phyloP scores from a whole-genome alignment of 2,113 vertebrate genomes.

The Nothobranchius kuhntae region DNA sequence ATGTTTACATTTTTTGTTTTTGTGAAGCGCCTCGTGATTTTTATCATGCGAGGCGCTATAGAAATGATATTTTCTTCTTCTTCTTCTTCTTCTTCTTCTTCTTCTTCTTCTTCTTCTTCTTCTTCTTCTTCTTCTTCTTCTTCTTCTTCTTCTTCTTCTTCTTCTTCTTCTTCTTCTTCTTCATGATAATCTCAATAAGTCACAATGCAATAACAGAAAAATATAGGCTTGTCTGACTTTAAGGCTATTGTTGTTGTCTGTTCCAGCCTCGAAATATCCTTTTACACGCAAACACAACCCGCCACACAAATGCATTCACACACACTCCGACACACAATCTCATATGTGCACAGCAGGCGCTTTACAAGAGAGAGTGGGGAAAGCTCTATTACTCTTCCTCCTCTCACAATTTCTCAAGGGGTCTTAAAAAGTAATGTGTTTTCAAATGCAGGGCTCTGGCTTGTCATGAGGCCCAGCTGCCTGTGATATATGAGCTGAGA shows the following conservation, averaged over 20 bases:
- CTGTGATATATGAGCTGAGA: conserved; percentile 60
- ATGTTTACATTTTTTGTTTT: too few species aligned
- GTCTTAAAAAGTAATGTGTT: conserved; percentile 75
- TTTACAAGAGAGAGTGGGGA: conserved; percentile 56
- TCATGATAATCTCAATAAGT: not conserved
- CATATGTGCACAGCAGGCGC: conserved; percentile 52
- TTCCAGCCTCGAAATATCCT: conserved; percentile 22
- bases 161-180: too few species aligned
- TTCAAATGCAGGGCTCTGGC: conserved; percentile 68
- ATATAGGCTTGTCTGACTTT: conserved; percentile 9
- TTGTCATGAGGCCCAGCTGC: conserved; percentile 40
- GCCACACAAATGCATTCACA: conserved; percentile 1
- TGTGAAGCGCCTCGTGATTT: too few species aligned
- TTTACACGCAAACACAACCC: not conserved
- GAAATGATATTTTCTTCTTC: too few species aligned
- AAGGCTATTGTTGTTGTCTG: conserved; percentile 22
- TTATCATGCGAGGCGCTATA: too few species aligned
- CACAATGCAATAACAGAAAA: not conserved
- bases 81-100: too few species aligned
- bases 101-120: too few species aligned
- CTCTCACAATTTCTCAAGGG: conserved; percentile 68
- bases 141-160: too few species aligned
- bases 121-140: too few species aligned
- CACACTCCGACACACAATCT: conserved; percentile 40
- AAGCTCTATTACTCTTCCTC: conserved; percentile 70